A percentile compares a stretch with the other conserved stretches of the same genome.
These are phyloP conservation scores for Poliocrania exsul DNA, from an alignment of 2,797 vertebrate species.

Conservation along the genomic window DNA sequence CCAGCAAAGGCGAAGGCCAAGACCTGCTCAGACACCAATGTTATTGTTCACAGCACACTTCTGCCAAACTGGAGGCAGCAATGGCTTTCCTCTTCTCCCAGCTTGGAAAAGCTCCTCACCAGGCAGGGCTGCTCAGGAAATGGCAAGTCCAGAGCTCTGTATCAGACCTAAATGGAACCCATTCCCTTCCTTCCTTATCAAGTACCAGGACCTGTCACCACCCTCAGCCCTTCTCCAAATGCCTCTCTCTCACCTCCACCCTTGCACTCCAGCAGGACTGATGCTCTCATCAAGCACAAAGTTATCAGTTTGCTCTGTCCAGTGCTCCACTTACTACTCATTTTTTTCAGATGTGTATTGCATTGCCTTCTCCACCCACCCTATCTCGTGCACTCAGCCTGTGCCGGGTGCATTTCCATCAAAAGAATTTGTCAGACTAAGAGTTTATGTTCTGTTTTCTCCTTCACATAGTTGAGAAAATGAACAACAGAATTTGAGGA, in stretches of 20 bases:
- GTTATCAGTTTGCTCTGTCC: not conserved
- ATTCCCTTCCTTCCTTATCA: not conserved
- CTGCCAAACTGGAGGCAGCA: not conserved
- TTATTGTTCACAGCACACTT: not conserved
- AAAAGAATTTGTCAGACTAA: not conserved
- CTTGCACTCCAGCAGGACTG: accelerated
- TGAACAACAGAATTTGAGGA: not conserved
- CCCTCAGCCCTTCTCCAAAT: not conserved
- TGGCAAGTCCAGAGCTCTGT: not conserved
- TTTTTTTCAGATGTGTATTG: not conserved
- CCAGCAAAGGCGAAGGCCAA: not conserved
- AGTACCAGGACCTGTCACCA: not conserved
- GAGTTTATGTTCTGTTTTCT: not conserved
- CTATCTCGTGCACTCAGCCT: not conserved
- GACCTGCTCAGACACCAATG: not conserved
- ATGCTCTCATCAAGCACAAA: not conserved
- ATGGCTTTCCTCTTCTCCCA: not conserved
- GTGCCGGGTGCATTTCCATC: not conserved
- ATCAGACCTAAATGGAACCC: not conserved
- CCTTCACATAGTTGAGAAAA: not conserved
- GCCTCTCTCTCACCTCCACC: not conserved
- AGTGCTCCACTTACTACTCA: not conserved
- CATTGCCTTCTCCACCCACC: not conserved
- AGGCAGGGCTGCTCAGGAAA: not conserved
- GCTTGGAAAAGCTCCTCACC: not conserved